Evolutionary conservation across 1,140 invertebrate species (phyloP).

Genomic region (Euschistus heros): DNA sequence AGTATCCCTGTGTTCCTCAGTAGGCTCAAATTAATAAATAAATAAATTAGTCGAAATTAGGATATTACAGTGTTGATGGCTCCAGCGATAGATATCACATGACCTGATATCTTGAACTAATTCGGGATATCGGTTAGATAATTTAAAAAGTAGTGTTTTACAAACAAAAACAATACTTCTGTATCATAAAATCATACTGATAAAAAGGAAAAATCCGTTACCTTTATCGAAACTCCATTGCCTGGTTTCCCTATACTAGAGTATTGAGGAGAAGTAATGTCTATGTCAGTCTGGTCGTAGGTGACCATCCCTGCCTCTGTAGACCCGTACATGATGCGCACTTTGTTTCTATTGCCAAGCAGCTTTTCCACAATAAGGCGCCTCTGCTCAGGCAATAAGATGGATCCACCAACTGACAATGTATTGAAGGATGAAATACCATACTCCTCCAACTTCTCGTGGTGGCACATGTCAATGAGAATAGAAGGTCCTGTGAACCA

Average conservation of each 20-base stretch:
- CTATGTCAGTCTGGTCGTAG: neutral
- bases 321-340: neutral
- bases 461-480: neutral
- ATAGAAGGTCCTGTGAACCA: constrained; percentile 8
- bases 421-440: neutral
- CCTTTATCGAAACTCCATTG: constrained; percentile 4
- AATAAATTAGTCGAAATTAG: no score
- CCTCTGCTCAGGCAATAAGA: neutral
- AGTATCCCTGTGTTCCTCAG: no score
- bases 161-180: no score
- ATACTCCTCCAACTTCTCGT: neutral
- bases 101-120: no score
- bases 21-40: no score
- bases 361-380: neutral
- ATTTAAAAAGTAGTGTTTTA: no score
- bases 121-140: no score
- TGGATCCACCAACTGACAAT: neutral
- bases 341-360: neutral
- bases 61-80: no score
- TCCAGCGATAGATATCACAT: no score
- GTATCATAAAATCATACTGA: no score
- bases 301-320: constrained; percentile 9
- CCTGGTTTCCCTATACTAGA: neutral
- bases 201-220: no score
- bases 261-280: neutral